A percentile compares a stretch with the other conserved stretches of the same genome.
These are phyloP conservation scores for Oxytorus armatus DNA, from an alignment of 2,888 invertebrate species.

Conservation along the genomic window DNA sequence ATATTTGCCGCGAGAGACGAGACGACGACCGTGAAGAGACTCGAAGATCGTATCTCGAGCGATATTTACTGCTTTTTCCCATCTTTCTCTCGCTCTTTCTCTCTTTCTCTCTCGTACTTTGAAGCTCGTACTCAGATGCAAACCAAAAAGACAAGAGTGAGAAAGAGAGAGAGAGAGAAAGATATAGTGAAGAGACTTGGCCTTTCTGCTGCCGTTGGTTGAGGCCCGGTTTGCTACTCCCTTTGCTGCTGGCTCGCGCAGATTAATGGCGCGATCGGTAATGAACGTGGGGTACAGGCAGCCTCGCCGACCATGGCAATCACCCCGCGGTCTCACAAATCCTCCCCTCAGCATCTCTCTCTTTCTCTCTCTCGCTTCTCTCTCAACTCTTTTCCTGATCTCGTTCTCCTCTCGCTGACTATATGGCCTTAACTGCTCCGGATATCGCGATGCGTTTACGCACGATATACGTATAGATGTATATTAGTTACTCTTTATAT, in stretches of 20 bases:
- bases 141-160: slow-evolving; percentile 16
- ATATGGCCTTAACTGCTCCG: slow-evolving; percentile 52
- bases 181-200: slow-evolving; percentile 19
- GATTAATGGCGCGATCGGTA: slow-evolving; percentile 82
- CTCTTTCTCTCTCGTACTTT: slow-evolving; percentile 22
- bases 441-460: slow-evolving; percentile 57
- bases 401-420: slow-evolving; percentile 41
- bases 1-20: slow-evolving; percentile 53
- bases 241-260: slow-evolving; percentile 70
- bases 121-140: slow-evolving; percentile 37
- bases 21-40: slow-evolving; percentile 67
- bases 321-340: slow-evolving; percentile 77
- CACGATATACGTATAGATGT: slow-evolving; percentile 9
- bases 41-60: slow-evolving; percentile 78
- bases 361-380: slow-evolving; percentile 19
- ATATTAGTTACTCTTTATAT: background rate
- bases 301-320: slow-evolving; percentile 74
- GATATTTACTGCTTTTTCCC: slow-evolving; percentile 77
- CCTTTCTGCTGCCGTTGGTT: slow-evolving; percentile 54
- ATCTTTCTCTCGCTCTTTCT: slow-evolving; percentile 21
- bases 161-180: slow-evolving; percentile 17
- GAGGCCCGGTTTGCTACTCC: slow-evolving; percentile 53
- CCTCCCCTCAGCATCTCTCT: slow-evolving; percentile 67
- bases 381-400: slow-evolving; percentile 56
- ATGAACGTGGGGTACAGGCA: slow-evolving; percentile 76